Conservation (phyloP, 2,113 vertebrate genomes). For the Tor tambroides region DNA sequence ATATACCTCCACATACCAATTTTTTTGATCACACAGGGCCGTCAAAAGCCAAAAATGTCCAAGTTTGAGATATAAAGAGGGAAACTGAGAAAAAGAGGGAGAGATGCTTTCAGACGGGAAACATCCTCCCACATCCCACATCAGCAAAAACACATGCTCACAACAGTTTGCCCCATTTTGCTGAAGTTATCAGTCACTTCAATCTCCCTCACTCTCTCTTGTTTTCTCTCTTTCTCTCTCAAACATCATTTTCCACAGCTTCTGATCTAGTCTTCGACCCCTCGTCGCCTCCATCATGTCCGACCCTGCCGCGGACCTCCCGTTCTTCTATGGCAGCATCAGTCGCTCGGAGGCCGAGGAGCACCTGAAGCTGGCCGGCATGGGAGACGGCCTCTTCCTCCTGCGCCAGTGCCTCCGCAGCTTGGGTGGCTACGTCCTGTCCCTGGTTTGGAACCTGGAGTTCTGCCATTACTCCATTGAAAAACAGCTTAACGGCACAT, state of each 20-base stretch:
- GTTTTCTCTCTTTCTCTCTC: conserved; percentile 8
- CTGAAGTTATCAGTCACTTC: conserved; percentile 5
- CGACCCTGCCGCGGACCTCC: conserved; percentile 87
- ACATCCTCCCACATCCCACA: conserved; percentile 35
- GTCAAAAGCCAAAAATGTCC: neutral
- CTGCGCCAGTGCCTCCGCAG: conserved; percentile 92
- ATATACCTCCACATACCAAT: neutral
- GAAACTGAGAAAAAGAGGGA: neutral
- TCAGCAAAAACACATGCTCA: conserved; percentile 26
- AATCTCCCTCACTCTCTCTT: neutral
- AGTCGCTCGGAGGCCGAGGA: conserved; percentile 89
- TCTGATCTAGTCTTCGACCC: conserved; percentile 25
- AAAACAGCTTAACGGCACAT: conserved; percentile 92
- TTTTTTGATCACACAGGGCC: neutral
- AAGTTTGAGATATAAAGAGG: neutral
- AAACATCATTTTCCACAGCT: neutral
- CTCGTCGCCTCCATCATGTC: conserved; percentile 74
- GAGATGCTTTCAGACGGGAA: neutral
- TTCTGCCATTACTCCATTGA: conserved; percentile 93
- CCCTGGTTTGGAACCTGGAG: conserved; percentile 83
- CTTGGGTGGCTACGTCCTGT: conserved; percentile 93
- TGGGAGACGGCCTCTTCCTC: conserved; percentile 91
- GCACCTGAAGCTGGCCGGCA: conserved; percentile 89
- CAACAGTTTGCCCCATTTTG: conserved; percentile 20
- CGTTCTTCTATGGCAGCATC: conserved; percentile 96